A percentile compares a stretch with the other conserved stretches of the same genome.
Conservation (phyloP, 2,888 invertebrate genomes). For the Anticlea derivata region DNA sequence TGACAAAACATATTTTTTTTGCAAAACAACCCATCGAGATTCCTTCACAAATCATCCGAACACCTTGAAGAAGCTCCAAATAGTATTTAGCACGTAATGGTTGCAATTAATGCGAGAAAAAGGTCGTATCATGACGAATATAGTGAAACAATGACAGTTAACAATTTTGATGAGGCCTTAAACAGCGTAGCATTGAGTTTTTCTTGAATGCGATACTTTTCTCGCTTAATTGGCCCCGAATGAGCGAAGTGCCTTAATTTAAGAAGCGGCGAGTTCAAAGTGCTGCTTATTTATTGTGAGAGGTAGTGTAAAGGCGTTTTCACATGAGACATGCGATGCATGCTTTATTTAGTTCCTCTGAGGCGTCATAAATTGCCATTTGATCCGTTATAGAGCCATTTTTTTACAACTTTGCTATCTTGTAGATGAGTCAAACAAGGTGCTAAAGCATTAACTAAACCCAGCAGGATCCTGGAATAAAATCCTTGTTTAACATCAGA, state of each 20-base stretch:
- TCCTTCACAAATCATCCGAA: slow-evolving; percentile 23
- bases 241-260: slow-evolving; percentile 69
- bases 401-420: no score
- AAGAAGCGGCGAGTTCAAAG: slow-evolving; percentile 74
- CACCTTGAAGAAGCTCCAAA: slow-evolving; percentile 33
- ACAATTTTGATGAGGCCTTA: slow-evolving; percentile 71
- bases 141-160: slow-evolving; percentile 63
- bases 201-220: slow-evolving; percentile 65
- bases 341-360: not conserved
- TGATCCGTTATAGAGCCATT: no score
- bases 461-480: no score
- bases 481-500: no score
- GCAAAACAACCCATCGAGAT: slow-evolving; percentile 10
- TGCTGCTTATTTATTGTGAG: slow-evolving; percentile 62
- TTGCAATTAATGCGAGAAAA: slow-evolving; percentile 39
- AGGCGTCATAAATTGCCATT: no score
- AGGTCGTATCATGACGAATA: slow-evolving; percentile 60
- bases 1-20: slow-evolving; percentile 3
- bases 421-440: no score
- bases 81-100: slow-evolving; percentile 32
- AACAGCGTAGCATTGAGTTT: slow-evolving; percentile 53
- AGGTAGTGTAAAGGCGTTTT: slow-evolving; percentile 20
- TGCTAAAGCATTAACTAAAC: no score
- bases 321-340: slow-evolving; percentile 7
- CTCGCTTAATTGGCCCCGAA: slow-evolving; percentile 77